Base-by-base conservation (phyloP, 2,888 invertebrate genomes). In the Lymantria monacha region DNA sequence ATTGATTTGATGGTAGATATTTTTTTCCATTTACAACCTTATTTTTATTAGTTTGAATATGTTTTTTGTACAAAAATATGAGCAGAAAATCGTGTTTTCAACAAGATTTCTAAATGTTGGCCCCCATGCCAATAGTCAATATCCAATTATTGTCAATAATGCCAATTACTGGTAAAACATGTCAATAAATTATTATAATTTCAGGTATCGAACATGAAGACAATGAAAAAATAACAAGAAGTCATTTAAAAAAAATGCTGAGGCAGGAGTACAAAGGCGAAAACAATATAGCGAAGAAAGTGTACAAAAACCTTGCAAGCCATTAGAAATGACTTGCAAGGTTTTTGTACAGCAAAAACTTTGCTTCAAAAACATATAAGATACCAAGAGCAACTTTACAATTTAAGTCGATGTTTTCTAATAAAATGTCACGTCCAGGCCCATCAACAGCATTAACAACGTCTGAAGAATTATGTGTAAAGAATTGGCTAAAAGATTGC, bases 361-460 rank as follows among this genome's bases (percentile, higher is more conserved):
- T 45, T n/a, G 46, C 13, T 9, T 37, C 30, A 12, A 38, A 46
- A 30, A 38, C 38, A 9, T n/a, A n/a, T 46, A 36, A 45, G 22
- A 22, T 45, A 9, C 45, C 45, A 2, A n/a, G 46, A 15, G 22
- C 46, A 12, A 46, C 46, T 30, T 30, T 46, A 13, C 46, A 46
- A 13, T 46, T 12, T 46, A 22, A 30, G 9, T 22, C 5, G 5
- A n/a, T n/a, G 22, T 33, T 33, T 10, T 8, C 33, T 33, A 33
- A 33, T 33, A 33, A 33, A 30, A 10, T n/a, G 3, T n/a, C 30
- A 22, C 11, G 12, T n/a, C 30, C 42, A 30, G 37, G 44, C 9
- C 37, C 36, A 11, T 15, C 44, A 9, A 44, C 9, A 33, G 14
- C 15, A 9, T 14, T 42, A 22, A 22, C 42, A 10, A 8, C 11